Evolutionary conservation across 1,140 invertebrate genomes (phyloP).

Genomic region (Drosophila tropicalis): DNA sequence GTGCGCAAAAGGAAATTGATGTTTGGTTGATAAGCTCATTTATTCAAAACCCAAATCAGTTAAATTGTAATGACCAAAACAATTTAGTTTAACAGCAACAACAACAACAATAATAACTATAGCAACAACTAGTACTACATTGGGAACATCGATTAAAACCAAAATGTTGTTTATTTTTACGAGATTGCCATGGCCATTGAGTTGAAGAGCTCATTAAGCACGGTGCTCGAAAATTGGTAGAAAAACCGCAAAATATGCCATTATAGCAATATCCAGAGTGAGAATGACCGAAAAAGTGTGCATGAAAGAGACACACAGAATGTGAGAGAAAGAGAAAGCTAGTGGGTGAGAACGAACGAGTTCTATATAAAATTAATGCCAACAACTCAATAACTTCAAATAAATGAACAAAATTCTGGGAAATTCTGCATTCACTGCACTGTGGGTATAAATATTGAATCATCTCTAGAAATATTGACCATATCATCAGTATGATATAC

Average conservation of each 20-base stretch:
- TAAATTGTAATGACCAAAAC: slow-evolving; percentile 39
- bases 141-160: slow-evolving; percentile 37
- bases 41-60: slow-evolving; percentile 1
- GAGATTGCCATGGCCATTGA: slow-evolving; percentile 33
- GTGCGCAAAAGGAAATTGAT: slow-evolving; percentile 59
- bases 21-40: not conserved
- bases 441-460: slow-evolving; percentile 20
- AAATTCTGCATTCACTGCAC: slow-evolving; percentile 16
- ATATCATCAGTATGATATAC: no score
- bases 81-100: slow-evolving; percentile 24
- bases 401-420: slow-evolving; percentile 37
- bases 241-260: slow-evolving; percentile 36
- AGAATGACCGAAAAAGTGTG: not conserved
- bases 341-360: not conserved
- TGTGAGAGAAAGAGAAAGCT: not conserved
- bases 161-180: slow-evolving; percentile 51
- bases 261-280: slow-evolving; percentile 23
- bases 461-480: not conserved
- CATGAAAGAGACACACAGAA: not conserved
- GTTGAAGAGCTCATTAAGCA: slow-evolving; percentile 43
- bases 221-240: slow-evolving; percentile 38
- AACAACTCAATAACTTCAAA: slow-evolving; percentile 59
- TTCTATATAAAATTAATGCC: slow-evolving; percentile 45
- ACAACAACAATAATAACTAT: not conserved
- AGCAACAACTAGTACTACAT: slow-evolving; percentile 6